Conservation (phyloP, 2,113 vertebrate species). For the Myrmecophaga tridactyla region DNA sequence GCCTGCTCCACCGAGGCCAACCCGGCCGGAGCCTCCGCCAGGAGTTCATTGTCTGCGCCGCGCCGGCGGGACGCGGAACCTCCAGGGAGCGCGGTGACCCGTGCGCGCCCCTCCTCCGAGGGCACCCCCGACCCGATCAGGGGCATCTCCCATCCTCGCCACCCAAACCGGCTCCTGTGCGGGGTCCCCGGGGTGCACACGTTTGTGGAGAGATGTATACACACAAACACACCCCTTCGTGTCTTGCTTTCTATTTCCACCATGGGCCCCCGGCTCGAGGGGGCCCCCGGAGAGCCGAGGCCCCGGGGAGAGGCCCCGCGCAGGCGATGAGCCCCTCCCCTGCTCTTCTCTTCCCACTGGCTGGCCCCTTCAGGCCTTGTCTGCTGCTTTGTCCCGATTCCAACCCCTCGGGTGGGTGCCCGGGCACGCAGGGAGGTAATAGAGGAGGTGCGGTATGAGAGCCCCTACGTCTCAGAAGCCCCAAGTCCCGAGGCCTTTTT, state of each 20-base stretch:
- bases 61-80: constrained; percentile 61
- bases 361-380: constrained; percentile 19
- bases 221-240: neutral
- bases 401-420: neutral
- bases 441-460: constrained; percentile 15
- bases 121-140: neutral
- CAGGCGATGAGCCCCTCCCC: neutral
- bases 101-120: constrained; percentile 63
- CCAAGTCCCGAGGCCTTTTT: constrained; percentile 24
- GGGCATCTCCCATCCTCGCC: neutral
- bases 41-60: constrained; percentile 74
- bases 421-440: neutral
- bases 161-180: neutral
- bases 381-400: constrained; percentile 55
- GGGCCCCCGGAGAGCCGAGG: constrained; percentile 29
- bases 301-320: neutral
- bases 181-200: neutral
- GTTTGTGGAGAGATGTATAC: neutral
- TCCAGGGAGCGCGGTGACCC: constrained; percentile 28
- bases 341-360: neutral
- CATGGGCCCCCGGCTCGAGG: neutral
- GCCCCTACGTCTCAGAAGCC: neutral
- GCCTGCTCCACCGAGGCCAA: constrained; percentile 60
- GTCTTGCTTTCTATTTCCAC: neutral
- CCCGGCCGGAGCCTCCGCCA: constrained; percentile 67